A percentile compares a stretch with the other conserved stretches of the same genome.
Conservation (phyloP, 1,140 invertebrate species). For the Ceratoteleas bidentatus region DNA sequence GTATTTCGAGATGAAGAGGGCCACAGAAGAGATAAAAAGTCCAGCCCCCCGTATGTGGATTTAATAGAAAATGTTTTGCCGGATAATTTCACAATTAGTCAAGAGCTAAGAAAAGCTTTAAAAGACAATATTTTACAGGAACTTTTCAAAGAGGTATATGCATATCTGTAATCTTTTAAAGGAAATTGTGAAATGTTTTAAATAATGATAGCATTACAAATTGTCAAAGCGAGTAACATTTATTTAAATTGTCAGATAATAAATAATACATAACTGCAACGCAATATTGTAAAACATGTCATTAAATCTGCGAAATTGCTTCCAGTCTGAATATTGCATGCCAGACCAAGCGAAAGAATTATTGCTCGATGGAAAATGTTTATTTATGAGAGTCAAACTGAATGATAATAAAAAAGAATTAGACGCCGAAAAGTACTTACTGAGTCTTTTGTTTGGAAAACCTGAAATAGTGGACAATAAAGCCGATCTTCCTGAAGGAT, state of each 20-base stretch:
- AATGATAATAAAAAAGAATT: constrained; percentile 66
- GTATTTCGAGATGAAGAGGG: constrained; percentile 79
- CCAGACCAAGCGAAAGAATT: constrained; percentile 69
- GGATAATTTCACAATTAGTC: constrained; percentile 71
- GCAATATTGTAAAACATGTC: not conserved
- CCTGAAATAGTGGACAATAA: constrained; percentile 64
- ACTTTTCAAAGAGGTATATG: constrained; percentile 76
- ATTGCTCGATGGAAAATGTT: constrained; percentile 75
- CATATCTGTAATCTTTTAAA: no score
- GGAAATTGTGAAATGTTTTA: no score
- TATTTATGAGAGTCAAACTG: constrained; percentile 74
- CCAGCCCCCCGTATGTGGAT: constrained; percentile 75
- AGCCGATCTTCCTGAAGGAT: constrained; percentile 68
- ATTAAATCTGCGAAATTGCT: not conserved
- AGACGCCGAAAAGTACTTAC: constrained; percentile 73
- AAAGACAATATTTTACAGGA: constrained; percentile 69
- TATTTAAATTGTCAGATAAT: no score
- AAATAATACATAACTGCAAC: not conserved
- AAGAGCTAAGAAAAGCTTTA: constrained; percentile 74
- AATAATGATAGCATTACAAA: no score
- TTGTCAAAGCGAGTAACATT: no score
- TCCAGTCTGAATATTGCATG: constrained; percentile 71
- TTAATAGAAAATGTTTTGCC: constrained; percentile 74
- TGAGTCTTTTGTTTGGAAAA: constrained; percentile 73
- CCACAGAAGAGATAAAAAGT: constrained; percentile 75